Conservation (phyloP, 2,888 invertebrate genomes). For the Altica lythri region DNA sequence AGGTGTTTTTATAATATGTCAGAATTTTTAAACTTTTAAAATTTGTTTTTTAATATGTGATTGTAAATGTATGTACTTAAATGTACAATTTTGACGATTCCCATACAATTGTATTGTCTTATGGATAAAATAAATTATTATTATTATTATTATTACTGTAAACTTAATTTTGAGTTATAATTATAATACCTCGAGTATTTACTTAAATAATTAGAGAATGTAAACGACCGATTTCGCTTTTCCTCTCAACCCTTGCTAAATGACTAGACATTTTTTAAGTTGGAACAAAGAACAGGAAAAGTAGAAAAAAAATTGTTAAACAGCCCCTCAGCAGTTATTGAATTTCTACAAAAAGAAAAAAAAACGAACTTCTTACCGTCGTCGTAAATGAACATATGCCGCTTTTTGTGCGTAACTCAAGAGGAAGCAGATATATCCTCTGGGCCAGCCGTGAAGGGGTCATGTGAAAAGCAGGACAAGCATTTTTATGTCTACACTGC, state of each 20-base stretch:
- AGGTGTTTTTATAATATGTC: too few relatives aligned
- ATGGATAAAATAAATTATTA: too few relatives aligned
- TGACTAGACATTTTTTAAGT: conserved; percentile 21
- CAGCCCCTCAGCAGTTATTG: conserved; percentile 25
- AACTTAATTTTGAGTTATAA: too few relatives aligned
- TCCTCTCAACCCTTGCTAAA: conserved; percentile 6
- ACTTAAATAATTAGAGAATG: conserved; percentile 3
- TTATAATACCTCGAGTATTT: too few relatives aligned
- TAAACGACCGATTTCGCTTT: conserved; percentile 4
- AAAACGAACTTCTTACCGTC: conserved; percentile 22
- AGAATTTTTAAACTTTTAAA: too few relatives aligned
- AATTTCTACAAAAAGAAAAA: conserved; percentile 25
- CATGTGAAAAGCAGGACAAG: conserved; percentile 24
- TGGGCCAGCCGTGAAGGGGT: conserved; percentile 13
- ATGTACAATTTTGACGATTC: too few relatives aligned
- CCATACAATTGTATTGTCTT: too few relatives aligned
- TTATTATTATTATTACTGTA: too few relatives aligned
- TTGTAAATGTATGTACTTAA: too few relatives aligned
- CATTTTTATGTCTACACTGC: conserved; percentile 27
- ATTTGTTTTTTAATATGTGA: too few relatives aligned
- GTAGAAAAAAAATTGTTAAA: conserved; percentile 21
- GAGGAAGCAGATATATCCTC: conserved; percentile 24
- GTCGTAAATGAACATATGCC: conserved; percentile 23
- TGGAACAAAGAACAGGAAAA: conserved; percentile 33
- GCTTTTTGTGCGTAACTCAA: conserved; percentile 24